phyloP scores from a whole-genome alignment of 2,113 vertebrate genomes.

The Channa argus region DNA sequence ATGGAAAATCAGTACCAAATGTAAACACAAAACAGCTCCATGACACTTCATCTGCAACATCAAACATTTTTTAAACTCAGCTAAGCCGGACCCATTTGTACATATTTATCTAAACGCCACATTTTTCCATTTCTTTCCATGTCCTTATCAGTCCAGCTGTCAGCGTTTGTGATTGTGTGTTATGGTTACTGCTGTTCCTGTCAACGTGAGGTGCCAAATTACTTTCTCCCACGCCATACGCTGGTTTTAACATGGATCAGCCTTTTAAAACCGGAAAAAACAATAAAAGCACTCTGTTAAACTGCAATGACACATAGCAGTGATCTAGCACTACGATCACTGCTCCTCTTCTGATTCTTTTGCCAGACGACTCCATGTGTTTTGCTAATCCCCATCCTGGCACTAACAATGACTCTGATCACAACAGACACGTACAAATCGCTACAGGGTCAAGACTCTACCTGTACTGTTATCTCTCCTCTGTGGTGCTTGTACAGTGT shows the following conservation, averaged over 20 bases:
- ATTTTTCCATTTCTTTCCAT: conserved; percentile 26
- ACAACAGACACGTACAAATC: not conserved
- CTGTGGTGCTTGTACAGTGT: conserved; percentile 24
- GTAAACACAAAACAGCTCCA: conserved; percentile 24
- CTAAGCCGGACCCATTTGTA: conserved; percentile 2
- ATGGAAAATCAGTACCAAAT: conserved; percentile 10
- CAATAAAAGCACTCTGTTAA: conserved; percentile 20
- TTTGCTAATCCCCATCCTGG: conserved; percentile 23
- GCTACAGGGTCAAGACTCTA: conserved; percentile 1
- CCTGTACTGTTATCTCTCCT: conserved; percentile 14
- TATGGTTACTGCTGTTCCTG: conserved; percentile 70
- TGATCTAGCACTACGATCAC: conserved; percentile 13
- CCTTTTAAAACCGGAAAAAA: conserved; percentile 15
- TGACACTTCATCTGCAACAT: conserved; percentile 11
- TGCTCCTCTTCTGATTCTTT: not conserved
- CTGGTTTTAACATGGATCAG: conserved; percentile 38
- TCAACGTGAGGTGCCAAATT: conserved; percentile 54
- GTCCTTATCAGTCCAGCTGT: conserved; percentile 68
- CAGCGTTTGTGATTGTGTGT: conserved; percentile 66
- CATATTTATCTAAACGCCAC: conserved; percentile 10
- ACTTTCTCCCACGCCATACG: conserved; percentile 44
- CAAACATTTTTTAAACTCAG: conserved; percentile 19
- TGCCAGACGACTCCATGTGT: conserved; percentile 40
- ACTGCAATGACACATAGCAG: not conserved
- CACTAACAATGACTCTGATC: not conserved